These are phyloP conservation scores for Bubo bubo DNA, from an alignment of 2,113 vertebrate genomes.

Conservation along the genomic window DNA sequence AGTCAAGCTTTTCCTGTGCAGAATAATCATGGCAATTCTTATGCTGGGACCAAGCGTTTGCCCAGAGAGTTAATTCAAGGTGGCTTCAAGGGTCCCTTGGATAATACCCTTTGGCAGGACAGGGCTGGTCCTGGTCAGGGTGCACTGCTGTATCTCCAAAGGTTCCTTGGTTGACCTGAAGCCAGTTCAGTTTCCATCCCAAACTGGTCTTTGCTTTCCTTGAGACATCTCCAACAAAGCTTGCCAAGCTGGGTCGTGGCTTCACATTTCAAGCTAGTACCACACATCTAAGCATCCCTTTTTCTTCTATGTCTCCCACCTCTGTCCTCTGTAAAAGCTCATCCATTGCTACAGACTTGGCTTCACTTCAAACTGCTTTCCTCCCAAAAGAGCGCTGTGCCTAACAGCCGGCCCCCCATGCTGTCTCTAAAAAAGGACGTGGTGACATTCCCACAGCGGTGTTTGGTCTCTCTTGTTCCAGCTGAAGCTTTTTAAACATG, in stretches of 20 bases:
- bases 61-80: neutral
- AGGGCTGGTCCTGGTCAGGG: neutral
- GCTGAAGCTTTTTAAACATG: constrained; percentile 24
- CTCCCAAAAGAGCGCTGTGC: neutral
- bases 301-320: neutral
- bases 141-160: neutral
- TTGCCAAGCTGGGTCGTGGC: neutral
- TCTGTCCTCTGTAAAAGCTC: neutral
- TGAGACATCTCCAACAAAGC: neutral
- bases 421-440: neutral
- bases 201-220: neutral
- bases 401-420: neutral
- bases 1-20: neutral
- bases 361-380: neutral
- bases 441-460: neutral
- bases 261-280: neutral
- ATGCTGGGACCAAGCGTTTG: neutral
- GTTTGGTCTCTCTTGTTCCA: neutral
- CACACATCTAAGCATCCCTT: neutral
- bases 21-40: neutral
- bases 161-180: neutral
- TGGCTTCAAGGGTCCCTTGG: neutral
- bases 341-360: neutral
- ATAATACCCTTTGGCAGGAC: neutral
- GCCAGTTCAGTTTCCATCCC: neutral